Base-by-base conservation (phyloP, 2,797 vertebrate genomes). In the Anniella stebbinsi region DNA sequence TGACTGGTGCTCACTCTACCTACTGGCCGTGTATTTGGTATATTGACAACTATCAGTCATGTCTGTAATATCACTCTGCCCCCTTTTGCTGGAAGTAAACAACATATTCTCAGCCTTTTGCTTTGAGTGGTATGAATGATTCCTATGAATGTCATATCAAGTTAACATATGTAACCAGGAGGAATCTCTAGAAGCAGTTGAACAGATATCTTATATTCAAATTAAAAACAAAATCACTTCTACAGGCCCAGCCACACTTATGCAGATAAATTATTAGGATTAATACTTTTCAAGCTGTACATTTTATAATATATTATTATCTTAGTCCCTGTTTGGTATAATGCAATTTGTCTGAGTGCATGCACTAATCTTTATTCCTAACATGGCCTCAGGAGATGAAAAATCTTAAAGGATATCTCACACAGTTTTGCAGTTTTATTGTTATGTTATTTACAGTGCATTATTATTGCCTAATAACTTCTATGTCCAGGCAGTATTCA, bases 251-350 rank as follows among this genome's bases (percentile, higher is more conserved):
- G 80, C 88, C 95, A 83, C 92, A 88, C 88, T 91, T 0, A 0
- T 93, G 87, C 88, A 94, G 93, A 94, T 92, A 94, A 93, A 86
- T 93, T 69, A 91, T 91, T 94, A 92, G 91, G 81, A 92, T 95
- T 92, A 93, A 94, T 89, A 51, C 91, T 94, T 95, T 91, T 86
- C 41, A 93, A 93, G 82, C 17, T 92, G 80, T 90, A 92, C 8
- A 38, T 77, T 93, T 95, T 95, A 89, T 94, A 94, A 92, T 23
- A 94, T 95, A 93, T 90, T 95, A 94, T 95, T 95, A 94, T 92
- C 91, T 36, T 88, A 91, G 21, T 83, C 87, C 70, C 69, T 84
- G 75, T 94, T 95, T 93, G 67, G 41, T 91, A 93, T 92, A 95
- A 94, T 93, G 66, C 17, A 95, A 84, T 93, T 95, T 93, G 9